A percentile compares a stretch with the other conserved stretches of the same genome.
Conservation (phyloP, 2,113 vertebrate species). For the Phalacrocorax aristotelis region DNA sequence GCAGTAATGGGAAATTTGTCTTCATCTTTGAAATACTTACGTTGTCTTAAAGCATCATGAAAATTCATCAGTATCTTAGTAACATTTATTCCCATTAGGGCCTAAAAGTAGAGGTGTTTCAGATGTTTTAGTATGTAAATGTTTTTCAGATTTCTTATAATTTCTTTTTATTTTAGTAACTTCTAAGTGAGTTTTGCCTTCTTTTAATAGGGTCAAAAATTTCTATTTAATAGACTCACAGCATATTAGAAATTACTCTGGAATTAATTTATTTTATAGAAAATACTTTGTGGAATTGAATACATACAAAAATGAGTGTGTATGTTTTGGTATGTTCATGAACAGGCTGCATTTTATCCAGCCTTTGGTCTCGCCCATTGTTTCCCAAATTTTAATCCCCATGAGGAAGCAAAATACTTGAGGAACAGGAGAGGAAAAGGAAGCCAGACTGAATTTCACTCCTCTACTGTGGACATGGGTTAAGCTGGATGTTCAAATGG, state of each 20-base stretch:
- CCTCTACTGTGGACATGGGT: not conserved
- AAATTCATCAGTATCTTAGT: not conserved
- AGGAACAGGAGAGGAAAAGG: not conserved
- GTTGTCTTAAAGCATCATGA: not conserved
- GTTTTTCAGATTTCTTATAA: not conserved
- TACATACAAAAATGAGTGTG: not conserved
- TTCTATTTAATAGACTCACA: not conserved
- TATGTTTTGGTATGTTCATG: not conserved
- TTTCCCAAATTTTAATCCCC: not conserved
- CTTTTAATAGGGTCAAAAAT: not conserved
- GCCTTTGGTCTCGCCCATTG: not conserved
- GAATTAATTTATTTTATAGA: not conserved
- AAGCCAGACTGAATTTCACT: not conserved
- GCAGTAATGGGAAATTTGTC: not conserved
- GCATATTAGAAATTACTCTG: not conserved
- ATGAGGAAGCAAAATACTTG: not conserved
- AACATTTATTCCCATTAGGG: not conserved
- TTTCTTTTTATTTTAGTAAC: not conserved
- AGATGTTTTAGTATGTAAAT: not conserved
- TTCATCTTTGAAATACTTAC: slow-evolving; percentile 5
- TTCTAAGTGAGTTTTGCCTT: not conserved
- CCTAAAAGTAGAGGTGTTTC: not conserved
- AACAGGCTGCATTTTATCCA: not conserved
- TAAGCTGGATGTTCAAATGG: not conserved
- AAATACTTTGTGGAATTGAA: not conserved